phyloP scores from a whole-genome alignment of 2,113 vertebrate species.

The Boulengeromyrus knoepffleri region DNA sequence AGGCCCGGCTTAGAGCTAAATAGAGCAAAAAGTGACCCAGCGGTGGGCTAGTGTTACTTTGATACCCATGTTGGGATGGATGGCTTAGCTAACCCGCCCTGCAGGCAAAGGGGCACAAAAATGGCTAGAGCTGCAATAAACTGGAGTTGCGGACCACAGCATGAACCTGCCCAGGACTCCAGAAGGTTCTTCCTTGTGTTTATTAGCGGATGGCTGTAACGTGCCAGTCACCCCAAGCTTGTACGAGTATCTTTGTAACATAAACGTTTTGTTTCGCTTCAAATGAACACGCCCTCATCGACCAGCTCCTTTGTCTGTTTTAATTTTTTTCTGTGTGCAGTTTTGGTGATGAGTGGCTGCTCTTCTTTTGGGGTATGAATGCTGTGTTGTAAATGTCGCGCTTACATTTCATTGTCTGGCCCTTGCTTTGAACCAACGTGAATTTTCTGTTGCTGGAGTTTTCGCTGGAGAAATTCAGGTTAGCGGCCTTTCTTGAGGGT shows the following conservation, averaged over 20 bases:
- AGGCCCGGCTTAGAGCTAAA: not conserved
- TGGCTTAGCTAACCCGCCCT: not conserved
- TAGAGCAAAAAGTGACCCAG: not conserved
- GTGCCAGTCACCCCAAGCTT: not conserved
- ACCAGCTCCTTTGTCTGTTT: not conserved
- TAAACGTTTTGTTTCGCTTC: not conserved
- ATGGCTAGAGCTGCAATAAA: not conserved
- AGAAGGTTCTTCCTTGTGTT: not conserved
- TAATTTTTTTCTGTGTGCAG: not conserved
- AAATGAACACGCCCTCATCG: not conserved
- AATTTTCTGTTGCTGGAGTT: not conserved
- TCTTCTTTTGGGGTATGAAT: not conserved
- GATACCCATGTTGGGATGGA: not conserved
- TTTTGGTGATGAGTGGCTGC: not conserved
- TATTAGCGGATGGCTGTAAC: not conserved
- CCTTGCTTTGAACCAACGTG: not conserved
- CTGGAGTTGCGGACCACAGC: not conserved
- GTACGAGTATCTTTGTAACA: not conserved
- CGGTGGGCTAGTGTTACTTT: not conserved
- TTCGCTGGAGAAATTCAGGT: not conserved
- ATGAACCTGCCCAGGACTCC: not conserved
- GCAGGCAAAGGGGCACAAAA: not conserved
- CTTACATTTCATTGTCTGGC: not conserved
- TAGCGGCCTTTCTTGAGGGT: not conserved
- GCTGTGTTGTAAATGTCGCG: not conserved